These are phyloP conservation scores for Pherbina coryleti DNA, from an alignment of 2,888 invertebrate genomes.

Conservation along the genomic window DNA sequence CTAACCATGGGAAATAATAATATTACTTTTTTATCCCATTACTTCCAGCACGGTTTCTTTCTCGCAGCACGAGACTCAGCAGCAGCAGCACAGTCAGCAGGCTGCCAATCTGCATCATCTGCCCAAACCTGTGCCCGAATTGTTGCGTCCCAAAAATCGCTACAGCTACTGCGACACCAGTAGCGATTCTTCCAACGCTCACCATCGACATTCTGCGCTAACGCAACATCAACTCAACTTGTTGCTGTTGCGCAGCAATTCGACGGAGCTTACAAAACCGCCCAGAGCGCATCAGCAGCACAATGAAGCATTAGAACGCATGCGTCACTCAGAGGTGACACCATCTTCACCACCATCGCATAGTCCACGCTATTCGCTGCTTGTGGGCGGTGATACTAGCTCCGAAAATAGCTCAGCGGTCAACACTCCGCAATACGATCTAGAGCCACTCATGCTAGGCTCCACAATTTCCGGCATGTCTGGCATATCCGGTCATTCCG, in stretches of 20 bases:
- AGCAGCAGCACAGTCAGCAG: conserved; percentile 16
- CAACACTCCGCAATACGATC: conserved; percentile 68
- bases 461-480: conserved; percentile 61
- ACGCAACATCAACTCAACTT: conserved; percentile 47
- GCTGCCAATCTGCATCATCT: conserved; percentile 30
- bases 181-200: conserved; percentile 37
- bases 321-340: conserved; percentile 63
- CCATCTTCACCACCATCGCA: conserved; percentile 68
- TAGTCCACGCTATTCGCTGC: conserved; percentile 69
- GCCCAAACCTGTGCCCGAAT: conserved; percentile 53
- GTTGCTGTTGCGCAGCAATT: conserved; percentile 56
- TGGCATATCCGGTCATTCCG: conserved; percentile 53
- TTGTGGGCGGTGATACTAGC: conserved; percentile 69
- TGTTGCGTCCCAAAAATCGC: conserved; percentile 58
- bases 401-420: conserved; percentile 69
- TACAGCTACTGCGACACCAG: conserved; percentile 58
- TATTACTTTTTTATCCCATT: no score
- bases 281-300: conserved; percentile 42
- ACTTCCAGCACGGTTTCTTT: conserved; percentile 48
- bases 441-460: conserved; percentile 64
- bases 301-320: conserved; percentile 54
- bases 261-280: conserved; percentile 56
- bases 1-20: no score
- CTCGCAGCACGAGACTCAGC: conserved; percentile 41
- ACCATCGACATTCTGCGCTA: conserved; percentile 32